Evolutionary conservation across 37 sponge, comb jelly and placozoan genomes (phyloP).

Genomic region (Theonella swinhoei): DNA sequence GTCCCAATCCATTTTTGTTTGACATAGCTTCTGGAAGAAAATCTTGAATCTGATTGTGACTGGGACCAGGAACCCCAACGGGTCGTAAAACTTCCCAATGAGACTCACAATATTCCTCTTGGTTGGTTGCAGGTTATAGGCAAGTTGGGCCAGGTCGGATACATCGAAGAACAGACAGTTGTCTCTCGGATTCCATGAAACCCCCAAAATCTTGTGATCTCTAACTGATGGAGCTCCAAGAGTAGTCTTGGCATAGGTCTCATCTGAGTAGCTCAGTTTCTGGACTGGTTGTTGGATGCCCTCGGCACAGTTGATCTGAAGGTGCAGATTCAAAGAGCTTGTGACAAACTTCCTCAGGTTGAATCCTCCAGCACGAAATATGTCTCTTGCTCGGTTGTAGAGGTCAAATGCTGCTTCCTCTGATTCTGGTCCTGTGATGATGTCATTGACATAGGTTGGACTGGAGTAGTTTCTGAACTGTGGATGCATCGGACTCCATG

Average conservation of each 20-base stretch:
- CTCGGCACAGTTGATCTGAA: conserved; percentile 26
- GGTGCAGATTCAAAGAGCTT: conserved; percentile 11
- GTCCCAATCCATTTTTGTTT: conserved; percentile 25
- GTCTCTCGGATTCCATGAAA: conserved; percentile 4
- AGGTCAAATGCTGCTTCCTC: conserved; percentile 39
- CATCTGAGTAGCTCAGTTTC: neutral
- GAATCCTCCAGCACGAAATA: conserved; percentile 31
- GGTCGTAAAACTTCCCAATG: conserved; percentile 42
- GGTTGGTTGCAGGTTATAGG: conserved; percentile 19
- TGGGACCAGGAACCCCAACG: conserved; percentile 36
- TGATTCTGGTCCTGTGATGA: conserved; percentile 32
- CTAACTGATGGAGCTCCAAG: neutral
- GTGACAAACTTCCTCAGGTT: conserved; percentile 58
- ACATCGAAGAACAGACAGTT: conserved; percentile 23
- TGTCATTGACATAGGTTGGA: conserved; percentile 61
- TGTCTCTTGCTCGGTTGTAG: conserved; percentile 25
- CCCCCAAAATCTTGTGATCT: conserved; percentile 17
- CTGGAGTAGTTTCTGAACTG: conserved; percentile 10
- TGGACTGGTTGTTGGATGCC: no score
- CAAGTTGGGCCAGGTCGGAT: neutral
- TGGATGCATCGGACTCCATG: neutral
- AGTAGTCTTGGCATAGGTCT: neutral
- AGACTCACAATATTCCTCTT: conserved; percentile 36
- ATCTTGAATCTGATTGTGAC: conserved; percentile 38
- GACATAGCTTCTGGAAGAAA: conserved; percentile 28